Base-by-base conservation (phyloP, 2,888 invertebrate genomes). In the Onthophagus sagittarius region DNA sequence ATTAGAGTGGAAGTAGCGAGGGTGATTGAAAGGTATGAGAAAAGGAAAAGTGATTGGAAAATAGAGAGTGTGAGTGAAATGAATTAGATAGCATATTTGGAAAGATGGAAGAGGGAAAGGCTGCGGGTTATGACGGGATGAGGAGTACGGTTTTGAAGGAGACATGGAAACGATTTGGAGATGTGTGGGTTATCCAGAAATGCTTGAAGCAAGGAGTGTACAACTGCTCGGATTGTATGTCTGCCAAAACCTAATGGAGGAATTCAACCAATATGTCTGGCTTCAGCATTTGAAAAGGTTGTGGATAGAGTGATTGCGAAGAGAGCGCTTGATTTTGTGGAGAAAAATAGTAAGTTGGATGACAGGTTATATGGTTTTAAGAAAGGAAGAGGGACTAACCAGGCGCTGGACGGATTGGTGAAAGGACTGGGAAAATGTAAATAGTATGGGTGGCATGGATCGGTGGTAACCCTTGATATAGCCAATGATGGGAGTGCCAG, bases 381-480 rank as follows among this genome's bases (percentile, higher is more conserved):
- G 70, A 70, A 15, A 53, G 39, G 39, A 14, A 14, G 33, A 14
- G 53, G 70, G 3, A 70, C 70, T 3, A 70, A n/a, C 1, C 39
- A 74, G 3, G 70, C 70, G 0, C 3, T 53, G 14, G 7, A 70
- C 31, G 11, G 53, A n/a, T 5, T 71, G 6, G 62, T 62, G 11
- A 62, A 53, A 32, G 32, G 32, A 23, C 33, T 65, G 23, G 9
- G 15, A 15, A 15, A 65, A 15, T 14, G 23, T 23, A 65, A 65
- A 15, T 9, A 15, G 15, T 5, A 9, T 2, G 65, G 65, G 2
- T 15, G 9, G 15, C 65, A 65, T 15, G 76, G 0, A 70, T 79
- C 6, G 79, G 78, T 67, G 72, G 77, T 23, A n/a, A n/a, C n/a
- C n/a, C 71, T 73, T 62, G 75, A 77, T 32, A 77, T 77, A 5